phyloP scores from a whole-genome alignment of 1,140 invertebrate genomes.

The Augochlora pura region DNA sequence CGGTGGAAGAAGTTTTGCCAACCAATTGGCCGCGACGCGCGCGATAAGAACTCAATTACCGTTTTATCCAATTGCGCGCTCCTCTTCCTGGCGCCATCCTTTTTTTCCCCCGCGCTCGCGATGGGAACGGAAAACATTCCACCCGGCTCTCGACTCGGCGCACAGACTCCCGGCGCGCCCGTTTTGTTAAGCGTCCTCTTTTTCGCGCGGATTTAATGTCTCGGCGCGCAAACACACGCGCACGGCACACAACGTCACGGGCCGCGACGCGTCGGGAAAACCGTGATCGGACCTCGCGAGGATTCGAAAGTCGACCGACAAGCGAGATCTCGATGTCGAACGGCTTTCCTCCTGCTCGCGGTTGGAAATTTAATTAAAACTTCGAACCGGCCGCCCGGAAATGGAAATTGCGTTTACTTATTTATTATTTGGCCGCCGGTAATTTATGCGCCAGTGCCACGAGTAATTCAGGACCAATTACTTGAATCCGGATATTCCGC shows the following conservation, averaged over 20 bases:
- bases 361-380: slow-evolving; percentile 33
- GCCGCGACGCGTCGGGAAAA: too few species aligned
- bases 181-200: slow-evolving; percentile 7
- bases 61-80: slow-evolving; percentile 58
- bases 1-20: slow-evolving; percentile 49
- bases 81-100: slow-evolving; percentile 22
- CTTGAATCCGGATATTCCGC: slow-evolving; percentile 37
- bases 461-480: slow-evolving; percentile 38
- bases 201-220: not conserved
- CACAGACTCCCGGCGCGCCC: not conserved
- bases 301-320: slow-evolving; percentile 8
- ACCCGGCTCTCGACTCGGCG: too few species aligned
- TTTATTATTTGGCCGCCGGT: slow-evolving; percentile 29
- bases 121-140: slow-evolving; percentile 35
- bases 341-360: not conserved
- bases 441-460: slow-evolving; percentile 36
- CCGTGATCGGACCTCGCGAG: too few species aligned
- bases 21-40: slow-evolving; percentile 54
- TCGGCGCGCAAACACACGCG: not conserved
- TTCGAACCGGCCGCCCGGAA: not conserved
- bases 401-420: slow-evolving; percentile 27
- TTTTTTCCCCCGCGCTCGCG: slow-evolving; percentile 2
- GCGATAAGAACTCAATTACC: slow-evolving; percentile 66
- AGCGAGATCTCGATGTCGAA: slow-evolving; percentile 1
- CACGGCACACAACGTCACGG: not conserved